phyloP scores from a whole-genome alignment of 2,888 invertebrate species.

The Callyntrura sp. region DNA sequence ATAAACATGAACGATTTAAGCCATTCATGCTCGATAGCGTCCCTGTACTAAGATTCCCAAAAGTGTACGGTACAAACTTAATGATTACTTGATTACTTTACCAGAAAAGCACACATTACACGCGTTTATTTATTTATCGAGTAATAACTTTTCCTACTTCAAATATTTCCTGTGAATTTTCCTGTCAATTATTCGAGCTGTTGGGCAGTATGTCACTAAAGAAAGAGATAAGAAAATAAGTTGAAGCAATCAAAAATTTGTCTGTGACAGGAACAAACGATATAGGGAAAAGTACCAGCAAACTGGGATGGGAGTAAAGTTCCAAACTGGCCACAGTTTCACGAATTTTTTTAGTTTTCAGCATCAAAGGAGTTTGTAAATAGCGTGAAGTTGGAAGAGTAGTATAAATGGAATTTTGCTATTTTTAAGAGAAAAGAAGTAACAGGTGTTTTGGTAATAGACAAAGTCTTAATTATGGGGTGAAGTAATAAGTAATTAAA shows the following conservation, averaged over 20 bases:
- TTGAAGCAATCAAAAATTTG: background rate
- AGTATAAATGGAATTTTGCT: too few relatives aligned
- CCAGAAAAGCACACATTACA: background rate
- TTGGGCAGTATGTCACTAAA: background rate
- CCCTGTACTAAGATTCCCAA: too few relatives aligned
- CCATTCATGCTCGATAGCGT: too few relatives aligned
- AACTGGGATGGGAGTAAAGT: background rate
- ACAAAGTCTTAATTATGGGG: background rate
- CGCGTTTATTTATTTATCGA: background rate
- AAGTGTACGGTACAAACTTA: too few relatives aligned
- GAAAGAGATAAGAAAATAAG: background rate
- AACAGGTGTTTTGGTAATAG: background rate
- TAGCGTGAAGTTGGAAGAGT: background rate
- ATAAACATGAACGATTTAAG: too few relatives aligned
- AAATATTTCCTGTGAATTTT: background rate
- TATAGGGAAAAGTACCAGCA: constrained; percentile 13
- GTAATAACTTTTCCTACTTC: background rate
- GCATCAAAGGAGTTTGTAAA: background rate
- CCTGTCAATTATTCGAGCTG: background rate
- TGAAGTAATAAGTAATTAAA: background rate
- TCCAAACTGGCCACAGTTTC: too few relatives aligned
- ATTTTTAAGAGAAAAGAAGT: background rate
- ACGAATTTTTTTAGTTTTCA: background rate
- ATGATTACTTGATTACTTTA: too few relatives aligned
- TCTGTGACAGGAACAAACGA: background rate